phyloP scores from a whole-genome alignment of 2,888 invertebrate species.

The Rhodophaea formosa region DNA sequence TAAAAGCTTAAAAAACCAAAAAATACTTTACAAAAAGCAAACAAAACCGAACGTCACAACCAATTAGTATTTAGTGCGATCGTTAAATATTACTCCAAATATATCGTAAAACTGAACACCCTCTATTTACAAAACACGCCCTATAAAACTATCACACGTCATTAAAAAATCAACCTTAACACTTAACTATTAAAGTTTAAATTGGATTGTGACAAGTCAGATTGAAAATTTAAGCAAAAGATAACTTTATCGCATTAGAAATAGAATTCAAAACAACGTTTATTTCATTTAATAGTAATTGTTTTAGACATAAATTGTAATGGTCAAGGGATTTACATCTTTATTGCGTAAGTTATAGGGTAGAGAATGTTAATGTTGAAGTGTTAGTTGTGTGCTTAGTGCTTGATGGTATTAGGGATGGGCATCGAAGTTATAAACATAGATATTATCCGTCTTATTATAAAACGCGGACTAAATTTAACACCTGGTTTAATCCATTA shows the following conservation, averaged over 20 bases:
- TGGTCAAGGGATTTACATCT: too few species aligned
- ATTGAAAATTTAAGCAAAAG: neutral
- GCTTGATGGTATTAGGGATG: too few species aligned
- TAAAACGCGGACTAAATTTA: too few species aligned
- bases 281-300: too few species aligned
- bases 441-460: too few species aligned
- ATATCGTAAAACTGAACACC: constrained; percentile 4
- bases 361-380: too few species aligned
- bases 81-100: constrained; percentile 8
- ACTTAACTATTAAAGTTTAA: neutral
- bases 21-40: neutral
- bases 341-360: too few species aligned
- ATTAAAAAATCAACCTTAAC: neutral
- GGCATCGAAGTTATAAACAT: too few species aligned
- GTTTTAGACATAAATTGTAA: too few species aligned
- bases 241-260: neutral
- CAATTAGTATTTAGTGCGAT: constrained; percentile 9
- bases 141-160: neutral
- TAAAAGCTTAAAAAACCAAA: neutral
- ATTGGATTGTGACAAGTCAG: neutral
- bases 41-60: constrained; percentile 3
- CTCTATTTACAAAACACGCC: constrained; percentile 4
- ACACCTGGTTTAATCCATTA: too few species aligned
- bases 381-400: too few species aligned
- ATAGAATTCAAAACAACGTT: neutral